Evolutionary conservation across 1,140 invertebrate genomes (phyloP).

Genomic region (Cotesia vestalis): DNA sequence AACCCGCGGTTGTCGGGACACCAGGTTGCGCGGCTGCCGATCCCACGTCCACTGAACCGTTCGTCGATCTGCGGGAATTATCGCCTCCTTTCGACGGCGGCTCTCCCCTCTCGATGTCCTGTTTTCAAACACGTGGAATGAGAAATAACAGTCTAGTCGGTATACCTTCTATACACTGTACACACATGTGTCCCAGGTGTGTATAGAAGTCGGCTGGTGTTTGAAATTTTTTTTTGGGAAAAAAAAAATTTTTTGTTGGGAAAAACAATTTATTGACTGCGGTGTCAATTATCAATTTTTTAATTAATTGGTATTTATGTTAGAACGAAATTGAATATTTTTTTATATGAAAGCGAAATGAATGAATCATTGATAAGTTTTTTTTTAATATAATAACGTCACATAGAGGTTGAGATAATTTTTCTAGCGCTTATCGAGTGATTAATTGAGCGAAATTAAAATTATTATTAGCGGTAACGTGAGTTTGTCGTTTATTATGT

Average conservation of each 20-base stretch:
- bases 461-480: neutral
- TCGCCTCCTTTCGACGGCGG: conserved; percentile 31
- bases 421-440: neutral
- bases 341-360: no score
- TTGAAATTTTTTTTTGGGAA: no score
- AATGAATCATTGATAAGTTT: no score
- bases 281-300: no score
- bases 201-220: no score
- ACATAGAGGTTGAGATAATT: no score
- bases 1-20: conserved; percentile 24
- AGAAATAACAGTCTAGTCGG: neutral
- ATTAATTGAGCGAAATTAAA: neutral
- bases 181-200: neutral
- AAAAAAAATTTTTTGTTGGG: no score
- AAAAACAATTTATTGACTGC: no score
- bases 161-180: neutral
- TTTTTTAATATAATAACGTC: no score
- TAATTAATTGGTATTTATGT: no score
- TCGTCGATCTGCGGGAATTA: conserved; percentile 42
- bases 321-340: no score
- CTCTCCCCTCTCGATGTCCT: conserved; percentile 62
- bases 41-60: conserved; percentile 38
- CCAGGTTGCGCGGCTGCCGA: conserved; percentile 30
- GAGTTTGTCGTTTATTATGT: neutral
- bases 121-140: conserved; percentile 36